These are phyloP conservation scores for Mystacides longicornis DNA, from an alignment of 2,888 invertebrate genomes.

Conservation along the genomic window DNA sequence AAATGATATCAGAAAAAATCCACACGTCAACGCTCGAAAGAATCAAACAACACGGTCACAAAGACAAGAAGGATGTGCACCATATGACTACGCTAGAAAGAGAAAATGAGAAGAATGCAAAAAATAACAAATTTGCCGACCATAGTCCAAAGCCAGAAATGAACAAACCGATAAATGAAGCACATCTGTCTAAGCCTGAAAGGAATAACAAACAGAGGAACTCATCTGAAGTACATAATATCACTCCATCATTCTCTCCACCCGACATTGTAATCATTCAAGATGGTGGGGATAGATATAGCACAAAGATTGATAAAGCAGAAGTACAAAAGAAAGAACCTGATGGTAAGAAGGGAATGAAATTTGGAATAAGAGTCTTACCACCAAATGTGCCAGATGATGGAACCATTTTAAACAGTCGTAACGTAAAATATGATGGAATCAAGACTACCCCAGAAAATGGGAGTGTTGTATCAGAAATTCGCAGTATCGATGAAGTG, in stretches of 20 bases:
- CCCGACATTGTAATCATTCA: constrained; percentile 25
- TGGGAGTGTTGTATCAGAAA: constrained; percentile 31
- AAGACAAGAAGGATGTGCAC: constrained; percentile 38
- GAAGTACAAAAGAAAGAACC: constrained; percentile 51
- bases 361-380: constrained; percentile 62
- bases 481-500: constrained; percentile 41
- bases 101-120: constrained; percentile 46
- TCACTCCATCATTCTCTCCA: constrained; percentile 14
- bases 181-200: constrained; percentile 37
- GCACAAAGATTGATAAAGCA: constrained; percentile 36
- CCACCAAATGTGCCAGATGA: constrained; percentile 51
- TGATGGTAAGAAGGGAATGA: constrained; percentile 52
- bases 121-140: constrained; percentile 29
- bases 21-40: constrained; percentile 43
- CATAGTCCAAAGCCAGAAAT: constrained; percentile 32
- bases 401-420: constrained; percentile 37
- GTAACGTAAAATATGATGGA: constrained; percentile 40
- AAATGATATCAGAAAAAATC: constrained; percentile 46
- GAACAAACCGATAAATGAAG: constrained; percentile 1
- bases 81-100: constrained; percentile 40
- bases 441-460: constrained; percentile 36
- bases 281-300: constrained; percentile 24
- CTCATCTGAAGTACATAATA: constrained; percentile 31
- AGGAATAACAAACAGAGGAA: constrained; percentile 39
- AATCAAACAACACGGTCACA: constrained; percentile 33